Evolutionary conservation across 1,140 invertebrate genomes (phyloP).

Genomic region (Neodiprion fabricii): DNA sequence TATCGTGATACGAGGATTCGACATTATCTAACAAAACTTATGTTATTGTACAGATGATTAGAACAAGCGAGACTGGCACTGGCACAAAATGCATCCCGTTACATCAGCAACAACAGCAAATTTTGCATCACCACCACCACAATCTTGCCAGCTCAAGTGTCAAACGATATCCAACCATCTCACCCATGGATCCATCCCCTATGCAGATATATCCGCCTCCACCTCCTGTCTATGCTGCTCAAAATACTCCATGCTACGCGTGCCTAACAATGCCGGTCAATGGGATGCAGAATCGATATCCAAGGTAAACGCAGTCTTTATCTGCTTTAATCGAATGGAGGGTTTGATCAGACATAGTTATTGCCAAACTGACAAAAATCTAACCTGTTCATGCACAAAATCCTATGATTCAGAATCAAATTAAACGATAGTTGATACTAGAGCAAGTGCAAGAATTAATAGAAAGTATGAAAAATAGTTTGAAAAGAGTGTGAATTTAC

Average conservation of each 20-base stretch:
- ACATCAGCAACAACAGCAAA: conserved; percentile 42
- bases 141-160: conserved; percentile 49
- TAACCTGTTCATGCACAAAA: not conserved
- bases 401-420: conserved; percentile 43
- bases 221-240: conserved; percentile 50
- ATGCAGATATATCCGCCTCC: conserved; percentile 55
- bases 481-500: too few relatives aligned
- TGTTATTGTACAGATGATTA: conserved; percentile 33
- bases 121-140: conserved; percentile 49
- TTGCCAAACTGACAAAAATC: too few relatives aligned
- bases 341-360: too few relatives aligned
- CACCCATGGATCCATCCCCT: conserved; percentile 44
- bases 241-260: conserved; percentile 51
- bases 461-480: too few relatives aligned
- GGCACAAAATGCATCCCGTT: not conserved
- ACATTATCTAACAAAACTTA: not conserved
- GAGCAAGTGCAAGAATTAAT: too few relatives aligned
- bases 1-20: too few relatives aligned
- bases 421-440: not conserved
- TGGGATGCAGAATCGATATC: conserved; percentile 52
- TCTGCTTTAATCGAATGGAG: not conserved
- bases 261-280: conserved; percentile 53
- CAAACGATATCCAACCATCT: conserved; percentile 54
- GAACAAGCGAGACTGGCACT: conserved; percentile 17
- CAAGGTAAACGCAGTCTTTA: conserved; percentile 40